These are phyloP conservation scores for Formica aserva DNA, from an alignment of 2,888 invertebrate species.

Conservation along the genomic window DNA sequence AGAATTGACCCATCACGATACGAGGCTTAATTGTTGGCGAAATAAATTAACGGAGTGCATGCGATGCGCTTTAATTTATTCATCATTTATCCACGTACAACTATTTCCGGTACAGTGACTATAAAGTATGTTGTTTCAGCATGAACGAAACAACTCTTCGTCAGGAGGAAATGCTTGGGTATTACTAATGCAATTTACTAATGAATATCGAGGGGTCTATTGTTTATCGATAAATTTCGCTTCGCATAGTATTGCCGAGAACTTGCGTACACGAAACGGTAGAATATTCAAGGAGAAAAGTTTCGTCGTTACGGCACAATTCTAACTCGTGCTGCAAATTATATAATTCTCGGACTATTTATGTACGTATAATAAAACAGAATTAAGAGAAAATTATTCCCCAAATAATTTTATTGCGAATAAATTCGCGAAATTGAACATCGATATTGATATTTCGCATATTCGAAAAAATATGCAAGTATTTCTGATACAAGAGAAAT, in stretches of 20 bases:
- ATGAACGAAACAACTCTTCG: constrained; percentile 76
- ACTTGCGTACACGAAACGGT: constrained; percentile 38
- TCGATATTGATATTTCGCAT: not conserved
- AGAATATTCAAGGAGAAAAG: constrained; percentile 65
- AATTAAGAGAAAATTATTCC: constrained; percentile 38
- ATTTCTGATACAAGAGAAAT: not conserved
- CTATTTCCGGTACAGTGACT: constrained; percentile 67
- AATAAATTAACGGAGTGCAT: constrained; percentile 83
- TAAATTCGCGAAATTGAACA: constrained; percentile 5
- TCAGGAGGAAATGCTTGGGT: constrained; percentile 57
- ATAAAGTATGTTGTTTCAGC: constrained; percentile 76
- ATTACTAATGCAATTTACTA: constrained; percentile 72
- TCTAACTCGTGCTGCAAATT: constrained; percentile 39
- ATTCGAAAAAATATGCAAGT: not conserved
- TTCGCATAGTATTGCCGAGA: constrained; percentile 40
- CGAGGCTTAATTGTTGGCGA: constrained; percentile 80
- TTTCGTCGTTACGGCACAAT: constrained; percentile 56
- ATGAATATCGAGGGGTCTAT: constrained; percentile 78
- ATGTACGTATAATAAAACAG: constrained; percentile 30
- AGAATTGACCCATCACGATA: constrained; percentile 73
- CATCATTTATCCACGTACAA: constrained; percentile 72
- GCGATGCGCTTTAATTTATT: constrained; percentile 83
- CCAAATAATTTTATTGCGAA: constrained; percentile 40
- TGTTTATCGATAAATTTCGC: constrained; percentile 68
- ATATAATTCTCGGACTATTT: constrained; percentile 43